phyloP scores from a whole-genome alignment of 2,888 invertebrate species.

The Amiota minor region DNA sequence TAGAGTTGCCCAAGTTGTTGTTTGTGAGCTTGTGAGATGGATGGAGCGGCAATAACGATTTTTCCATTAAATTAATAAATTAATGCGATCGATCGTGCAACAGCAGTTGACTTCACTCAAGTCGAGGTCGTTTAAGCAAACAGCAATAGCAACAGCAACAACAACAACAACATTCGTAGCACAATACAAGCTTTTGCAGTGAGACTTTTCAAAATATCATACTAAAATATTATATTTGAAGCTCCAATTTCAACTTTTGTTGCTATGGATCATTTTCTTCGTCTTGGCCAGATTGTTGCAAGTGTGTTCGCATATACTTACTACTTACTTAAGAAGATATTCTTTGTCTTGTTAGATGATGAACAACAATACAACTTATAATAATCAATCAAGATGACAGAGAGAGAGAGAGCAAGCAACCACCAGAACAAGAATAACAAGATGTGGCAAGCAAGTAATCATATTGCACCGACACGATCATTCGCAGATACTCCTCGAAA shows the following conservation, averaged over 20 bases:
- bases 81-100: slow-evolving; percentile 64
- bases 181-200: slow-evolving; percentile 35
- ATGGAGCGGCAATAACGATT: slow-evolving; percentile 62
- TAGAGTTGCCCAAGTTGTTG: not conserved
- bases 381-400: slow-evolving; percentile 7
- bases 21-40: slow-evolving; percentile 15
- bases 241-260: slow-evolving; percentile 19
- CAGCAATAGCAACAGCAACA: slow-evolving; percentile 33
- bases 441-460: slow-evolving; percentile 28
- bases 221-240: slow-evolving; percentile 17
- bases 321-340: too few relatives aligned
- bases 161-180: slow-evolving; percentile 20
- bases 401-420: not conserved
- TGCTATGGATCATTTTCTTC: slow-evolving; percentile 9
- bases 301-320: too few relatives aligned
- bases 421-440: too few relatives aligned
- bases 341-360: not conserved
- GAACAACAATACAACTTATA: not conserved
- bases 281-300: not conserved
- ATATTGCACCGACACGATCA: slow-evolving; percentile 48
- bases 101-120: not conserved
- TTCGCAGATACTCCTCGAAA: not conserved
- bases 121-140: not conserved
- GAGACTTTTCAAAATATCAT: slow-evolving; percentile 59
- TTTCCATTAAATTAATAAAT: slow-evolving; percentile 72